Evolutionary conservation across 2,797 vertebrate species (phyloP).

Genomic region (Typhlichthys eigenmanni): DNA sequence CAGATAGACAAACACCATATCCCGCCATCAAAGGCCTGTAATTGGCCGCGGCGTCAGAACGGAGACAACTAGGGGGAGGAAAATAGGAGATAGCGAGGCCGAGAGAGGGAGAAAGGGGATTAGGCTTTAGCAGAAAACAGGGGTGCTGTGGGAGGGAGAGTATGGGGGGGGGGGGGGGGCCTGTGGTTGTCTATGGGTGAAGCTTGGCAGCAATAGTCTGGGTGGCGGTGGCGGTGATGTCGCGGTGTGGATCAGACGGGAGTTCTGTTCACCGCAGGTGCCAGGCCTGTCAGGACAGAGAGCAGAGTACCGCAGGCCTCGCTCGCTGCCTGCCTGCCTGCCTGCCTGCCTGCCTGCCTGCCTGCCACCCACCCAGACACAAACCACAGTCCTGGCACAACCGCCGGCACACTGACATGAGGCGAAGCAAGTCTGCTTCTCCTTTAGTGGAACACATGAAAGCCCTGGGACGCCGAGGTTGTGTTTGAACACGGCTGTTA

Average conservation of each 20-base stretch:
- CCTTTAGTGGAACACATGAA: constrained; percentile 52
- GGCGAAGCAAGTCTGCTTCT: constrained; percentile 55
- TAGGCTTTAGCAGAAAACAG: background rate
- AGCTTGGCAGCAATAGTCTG: constrained; percentile 28
- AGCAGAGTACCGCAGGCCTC: constrained; percentile 2
- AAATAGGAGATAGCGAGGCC: constrained; percentile 12
- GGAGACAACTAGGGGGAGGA: background rate
- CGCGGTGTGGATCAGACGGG: constrained; percentile 55
- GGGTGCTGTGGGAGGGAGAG: background rate
- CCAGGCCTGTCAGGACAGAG: constrained; percentile 52
- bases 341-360: too few relatives aligned
- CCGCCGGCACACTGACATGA: constrained; percentile 40
- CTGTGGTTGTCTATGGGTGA: constrained; percentile 45
- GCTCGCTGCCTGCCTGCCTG: too few relatives aligned
- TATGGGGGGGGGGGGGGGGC: constrained; percentile 7
- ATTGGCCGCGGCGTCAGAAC: constrained; percentile 45
- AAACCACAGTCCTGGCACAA: constrained; percentile 49
- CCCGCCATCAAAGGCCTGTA: constrained; percentile 42
- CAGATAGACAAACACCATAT: constrained; percentile 38
- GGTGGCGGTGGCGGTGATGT: constrained; percentile 55
- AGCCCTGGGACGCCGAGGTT: constrained; percentile 42
- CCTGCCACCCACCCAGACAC: constrained; percentile 42
- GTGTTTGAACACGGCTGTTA: constrained; percentile 43
- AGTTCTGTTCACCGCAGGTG: constrained; percentile 60
- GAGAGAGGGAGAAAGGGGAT: constrained; percentile 39